Base-by-base conservation (phyloP, 2,888 invertebrate species). In the Acanthopleura granulata region DNA sequence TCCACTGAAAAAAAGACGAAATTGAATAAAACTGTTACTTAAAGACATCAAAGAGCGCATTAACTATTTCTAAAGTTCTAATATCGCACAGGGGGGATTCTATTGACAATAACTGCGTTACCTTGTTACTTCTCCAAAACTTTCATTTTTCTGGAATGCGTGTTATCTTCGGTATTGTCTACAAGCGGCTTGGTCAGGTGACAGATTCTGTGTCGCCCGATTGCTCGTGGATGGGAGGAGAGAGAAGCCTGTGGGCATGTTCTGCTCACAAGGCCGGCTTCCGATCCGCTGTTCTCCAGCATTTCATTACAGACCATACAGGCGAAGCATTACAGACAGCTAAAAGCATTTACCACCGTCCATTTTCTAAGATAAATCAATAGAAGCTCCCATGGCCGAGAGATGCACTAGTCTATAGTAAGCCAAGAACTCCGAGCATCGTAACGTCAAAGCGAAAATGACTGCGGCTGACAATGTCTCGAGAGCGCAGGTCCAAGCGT, bases 301-400 rank as follows among this genome's bases (percentile, higher is more conserved):
- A 27, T 22, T 66, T 66, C 29, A 27, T 66, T 66, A 66, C 22
- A 27, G 66, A 14, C 27, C 66, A 6, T 66, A 16, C 29, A 27
- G 27, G 29, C 66, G 16, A 27, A 27, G 29, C 29, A 25, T 66
- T 66, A 66, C 57, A 62, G n/a, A n/a, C n/a, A 27, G 66, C 66
- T 27, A 27, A 66, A 9, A 27, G 29, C 66, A 27, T 66, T 27
- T 40, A 27, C 29, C 16, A 25, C 66, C 16, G 25, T 27, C 66
- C 66, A 27, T 66, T 66, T 66, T 66, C 66, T 27, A 6, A 15
- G 66, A 27, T 66, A 66, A 66, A 66, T 66, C 66, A 66, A 66
- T 66, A 66, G 25, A 66, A 16, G 25, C 29, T 16, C 66, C 66
- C 40, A 40, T 40, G 40, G 40, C 40, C 40, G 40, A 40, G 40